These are phyloP conservation scores for Agonopterix arenella DNA, from an alignment of 2,888 invertebrate species.

Conservation along the genomic window DNA sequence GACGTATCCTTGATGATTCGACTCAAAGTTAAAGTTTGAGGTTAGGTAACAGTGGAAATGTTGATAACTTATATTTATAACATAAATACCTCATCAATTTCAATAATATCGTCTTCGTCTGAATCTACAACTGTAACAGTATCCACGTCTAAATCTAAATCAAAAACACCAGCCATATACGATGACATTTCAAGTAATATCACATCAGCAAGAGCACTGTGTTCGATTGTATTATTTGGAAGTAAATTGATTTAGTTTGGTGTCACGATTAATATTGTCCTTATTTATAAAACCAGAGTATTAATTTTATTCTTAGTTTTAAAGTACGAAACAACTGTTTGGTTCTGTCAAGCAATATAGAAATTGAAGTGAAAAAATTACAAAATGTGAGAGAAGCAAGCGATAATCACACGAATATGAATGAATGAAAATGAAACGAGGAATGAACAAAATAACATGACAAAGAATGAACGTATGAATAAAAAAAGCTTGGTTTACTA, in stretches of 20 bases:
- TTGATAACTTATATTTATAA: constrained; percentile 9
- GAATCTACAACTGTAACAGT: constrained; percentile 82
- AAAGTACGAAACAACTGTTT: background rate
- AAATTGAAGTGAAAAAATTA: background rate
- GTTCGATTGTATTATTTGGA: too few species aligned
- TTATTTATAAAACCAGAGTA: too few species aligned
- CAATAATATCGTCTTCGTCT: constrained; percentile 93
- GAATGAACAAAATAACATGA: too few species aligned
- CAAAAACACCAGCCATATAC: constrained; percentile 92
- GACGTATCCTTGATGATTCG: constrained; percentile 38
- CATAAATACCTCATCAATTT: constrained; percentile 87
- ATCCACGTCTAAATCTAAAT: constrained; percentile 89
- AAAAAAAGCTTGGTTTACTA: constrained; percentile 8
- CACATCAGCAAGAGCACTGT: constrained; percentile 61
- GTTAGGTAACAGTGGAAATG: constrained; percentile 17
- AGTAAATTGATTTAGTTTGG: too few species aligned
- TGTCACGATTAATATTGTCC: too few species aligned
- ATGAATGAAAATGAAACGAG: constrained; percentile 18
- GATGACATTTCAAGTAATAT: constrained; percentile 73
- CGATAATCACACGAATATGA: constrained; percentile 19
- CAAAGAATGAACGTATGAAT: too few species aligned
- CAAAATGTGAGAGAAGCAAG: background rate
- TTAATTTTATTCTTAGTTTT: too few species aligned
- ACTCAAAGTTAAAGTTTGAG: constrained; percentile 76
- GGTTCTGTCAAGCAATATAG: constrained; percentile 3